A percentile compares a stretch with the other conserved stretches of the same genome.
phyloP scores from a whole-genome alignment of 2,113 vertebrate species.

The Speoplatyrhinus poulsoni region DNA sequence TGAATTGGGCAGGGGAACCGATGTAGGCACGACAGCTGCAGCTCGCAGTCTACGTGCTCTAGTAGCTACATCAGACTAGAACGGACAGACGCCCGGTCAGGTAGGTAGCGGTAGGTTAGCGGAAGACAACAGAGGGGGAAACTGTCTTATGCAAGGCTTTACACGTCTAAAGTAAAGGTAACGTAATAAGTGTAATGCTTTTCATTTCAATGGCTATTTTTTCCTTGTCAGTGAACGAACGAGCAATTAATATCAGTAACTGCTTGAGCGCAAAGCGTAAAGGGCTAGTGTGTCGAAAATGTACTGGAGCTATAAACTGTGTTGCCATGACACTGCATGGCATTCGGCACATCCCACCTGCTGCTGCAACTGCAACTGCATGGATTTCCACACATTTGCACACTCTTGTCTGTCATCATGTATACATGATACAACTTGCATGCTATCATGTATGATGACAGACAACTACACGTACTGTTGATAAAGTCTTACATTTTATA shows the following conservation, averaged over 20 bases:
- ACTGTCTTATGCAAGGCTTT: conserved; percentile 15
- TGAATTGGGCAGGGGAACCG: background rate
- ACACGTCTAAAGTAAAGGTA: conserved; percentile 31
- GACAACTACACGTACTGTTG: background rate
- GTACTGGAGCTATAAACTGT: conserved; percentile 54
- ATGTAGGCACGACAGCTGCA: background rate
- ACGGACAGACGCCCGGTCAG: conserved; percentile 25
- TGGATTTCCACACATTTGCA: background rate
- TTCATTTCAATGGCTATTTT: too few species aligned
- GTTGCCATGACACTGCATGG: conserved; percentile 66
- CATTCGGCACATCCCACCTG: conserved; percentile 64
- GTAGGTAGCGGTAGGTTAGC: conserved; percentile 47
- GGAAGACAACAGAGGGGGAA: conserved; percentile 20
- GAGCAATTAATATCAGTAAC: conserved; percentile 3
- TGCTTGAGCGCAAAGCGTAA: conserved; percentile 25
- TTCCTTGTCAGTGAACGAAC: conserved; percentile 5
- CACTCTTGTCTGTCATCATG: background rate
- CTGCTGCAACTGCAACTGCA: conserved; percentile 36
- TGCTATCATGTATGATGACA: background rate
- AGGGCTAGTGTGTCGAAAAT: conserved; percentile 7
- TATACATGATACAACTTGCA: background rate
- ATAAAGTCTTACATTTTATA: background rate
- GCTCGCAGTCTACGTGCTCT: background rate
- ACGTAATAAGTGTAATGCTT: background rate
- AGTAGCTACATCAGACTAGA: conserved; percentile 33